These are phyloP conservation scores for Xanthia icteritia DNA, from an alignment of 2,888 invertebrate species.

Conservation along the genomic window DNA sequence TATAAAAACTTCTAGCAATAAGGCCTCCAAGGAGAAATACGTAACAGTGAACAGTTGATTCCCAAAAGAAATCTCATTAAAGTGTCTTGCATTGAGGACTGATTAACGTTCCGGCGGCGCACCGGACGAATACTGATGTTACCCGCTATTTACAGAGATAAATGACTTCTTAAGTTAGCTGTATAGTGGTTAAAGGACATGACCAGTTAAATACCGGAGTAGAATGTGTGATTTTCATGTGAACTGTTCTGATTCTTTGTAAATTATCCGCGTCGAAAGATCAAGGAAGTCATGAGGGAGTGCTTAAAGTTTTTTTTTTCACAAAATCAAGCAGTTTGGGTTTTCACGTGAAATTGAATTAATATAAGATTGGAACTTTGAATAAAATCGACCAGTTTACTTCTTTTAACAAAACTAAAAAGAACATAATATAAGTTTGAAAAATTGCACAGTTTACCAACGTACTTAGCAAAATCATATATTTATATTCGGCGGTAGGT, in stretches of 20 bases:
- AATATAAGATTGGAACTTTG: not conserved
- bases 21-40: conserved; percentile 65
- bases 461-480: not conserved
- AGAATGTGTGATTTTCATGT: conserved; percentile 34
- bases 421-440: not conserved
- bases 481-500: too few species aligned
- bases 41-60: conserved; percentile 75
- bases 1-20: conserved; percentile 63
- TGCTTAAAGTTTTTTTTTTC: not conserved
- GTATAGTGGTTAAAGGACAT: conserved; percentile 16
- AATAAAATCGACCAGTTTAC: not conserved
- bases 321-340: not conserved
- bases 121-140: conserved; percentile 76
- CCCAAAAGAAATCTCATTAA: conserved; percentile 86
- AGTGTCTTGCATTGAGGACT: conserved; percentile 80
- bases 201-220: conserved; percentile 6
- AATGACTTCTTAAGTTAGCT: conserved; percentile 57
- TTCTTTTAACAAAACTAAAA: too few species aligned
- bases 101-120: conserved; percentile 77
- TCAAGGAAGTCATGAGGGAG: not conserved
- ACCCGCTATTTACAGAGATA: conserved; percentile 69
- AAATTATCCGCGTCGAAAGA: not conserved
- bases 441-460: not conserved
- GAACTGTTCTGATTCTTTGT: not conserved
- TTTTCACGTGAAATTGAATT: not conserved